phyloP scores from a whole-genome alignment of 2,113 vertebrate genomes.

The Vimba vimba region DNA sequence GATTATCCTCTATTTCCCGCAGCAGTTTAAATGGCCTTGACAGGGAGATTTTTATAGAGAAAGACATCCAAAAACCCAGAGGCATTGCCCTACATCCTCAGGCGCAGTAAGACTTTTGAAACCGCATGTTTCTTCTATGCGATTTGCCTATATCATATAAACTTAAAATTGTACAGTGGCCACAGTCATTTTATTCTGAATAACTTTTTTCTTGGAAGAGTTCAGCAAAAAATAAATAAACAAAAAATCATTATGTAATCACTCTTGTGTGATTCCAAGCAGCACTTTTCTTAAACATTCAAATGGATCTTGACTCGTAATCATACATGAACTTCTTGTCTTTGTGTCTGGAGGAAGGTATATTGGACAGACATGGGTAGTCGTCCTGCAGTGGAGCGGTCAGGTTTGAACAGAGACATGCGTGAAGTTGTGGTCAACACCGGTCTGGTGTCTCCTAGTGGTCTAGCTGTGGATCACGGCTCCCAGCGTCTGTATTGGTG shows the following conservation, averaged over 20 bases:
- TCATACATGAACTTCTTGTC: background rate
- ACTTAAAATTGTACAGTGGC: background rate
- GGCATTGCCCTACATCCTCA: constrained; percentile 87
- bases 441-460: constrained; percentile 82
- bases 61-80: constrained; percentile 80
- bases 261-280: background rate
- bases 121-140: background rate
- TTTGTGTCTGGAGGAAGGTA: constrained; percentile 83
- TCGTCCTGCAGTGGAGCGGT: constrained; percentile 81
- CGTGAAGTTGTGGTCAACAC: constrained; percentile 76
- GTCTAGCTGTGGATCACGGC: constrained; percentile 85
- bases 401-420: constrained; percentile 80
- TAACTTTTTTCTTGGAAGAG: background rate
- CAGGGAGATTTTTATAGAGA: constrained; percentile 76
- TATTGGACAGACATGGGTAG: constrained; percentile 90
- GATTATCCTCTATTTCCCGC: constrained; percentile 79
- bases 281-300: background rate
- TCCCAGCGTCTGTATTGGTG: constrained; percentile 88
- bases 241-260: background rate
- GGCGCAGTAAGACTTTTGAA: constrained; percentile 79
- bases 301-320: background rate
- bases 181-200: background rate
- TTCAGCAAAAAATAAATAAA: background rate
- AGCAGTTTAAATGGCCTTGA: constrained; percentile 81
- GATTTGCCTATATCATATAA: background rate